These are phyloP conservation scores for Drosophila affinis DNA, from an alignment of 2,888 invertebrate species.

Conservation along the genomic window DNA sequence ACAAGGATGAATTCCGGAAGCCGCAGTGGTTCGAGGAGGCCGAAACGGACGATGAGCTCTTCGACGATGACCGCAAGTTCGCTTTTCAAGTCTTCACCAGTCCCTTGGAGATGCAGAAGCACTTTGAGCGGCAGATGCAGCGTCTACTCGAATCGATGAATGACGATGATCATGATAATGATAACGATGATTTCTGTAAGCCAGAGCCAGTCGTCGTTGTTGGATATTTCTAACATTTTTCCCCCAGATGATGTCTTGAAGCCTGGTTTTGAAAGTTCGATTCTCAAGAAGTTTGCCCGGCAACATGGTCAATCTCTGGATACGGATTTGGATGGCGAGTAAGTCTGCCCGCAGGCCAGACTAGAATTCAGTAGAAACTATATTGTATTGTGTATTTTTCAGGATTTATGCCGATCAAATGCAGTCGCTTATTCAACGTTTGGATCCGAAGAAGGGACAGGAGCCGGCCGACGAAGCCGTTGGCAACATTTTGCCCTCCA, in stretches of 20 bases:
- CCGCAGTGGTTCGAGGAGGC: slow-evolving; percentile 84
- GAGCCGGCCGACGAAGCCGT: slow-evolving; percentile 54
- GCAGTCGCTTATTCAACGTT: slow-evolving; percentile 82
- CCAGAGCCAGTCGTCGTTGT: not conserved
- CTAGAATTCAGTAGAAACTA: not conserved
- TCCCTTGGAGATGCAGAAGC: slow-evolving; percentile 86
- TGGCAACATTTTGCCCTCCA: slow-evolving; percentile 78
- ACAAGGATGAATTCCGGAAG: slow-evolving; percentile 83
- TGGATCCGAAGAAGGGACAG: slow-evolving; percentile 71
- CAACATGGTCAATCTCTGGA: slow-evolving; percentile 82
- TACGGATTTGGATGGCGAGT: slow-evolving; percentile 86
- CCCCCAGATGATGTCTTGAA: slow-evolving; percentile 85
- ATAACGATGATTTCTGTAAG: not conserved
- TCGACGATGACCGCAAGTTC: slow-evolving; percentile 82
- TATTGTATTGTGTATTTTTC: too few species aligned
- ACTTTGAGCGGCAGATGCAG: slow-evolving; percentile 87
- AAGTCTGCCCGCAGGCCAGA: slow-evolving; percentile 36
- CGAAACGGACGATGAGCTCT: slow-evolving; percentile 83
- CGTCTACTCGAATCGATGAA: slow-evolving; percentile 85
- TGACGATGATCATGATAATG: slow-evolving; percentile 76
- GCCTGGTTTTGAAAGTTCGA: slow-evolving; percentile 83
- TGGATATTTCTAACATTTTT: not conserved
- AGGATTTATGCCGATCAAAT: slow-evolving; percentile 83
- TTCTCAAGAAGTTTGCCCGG: slow-evolving; percentile 79
- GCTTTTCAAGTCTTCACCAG: slow-evolving; percentile 86